phyloP scores from a whole-genome alignment of 2,113 vertebrate species.

The Heterotilapia buettikoferi region DNA sequence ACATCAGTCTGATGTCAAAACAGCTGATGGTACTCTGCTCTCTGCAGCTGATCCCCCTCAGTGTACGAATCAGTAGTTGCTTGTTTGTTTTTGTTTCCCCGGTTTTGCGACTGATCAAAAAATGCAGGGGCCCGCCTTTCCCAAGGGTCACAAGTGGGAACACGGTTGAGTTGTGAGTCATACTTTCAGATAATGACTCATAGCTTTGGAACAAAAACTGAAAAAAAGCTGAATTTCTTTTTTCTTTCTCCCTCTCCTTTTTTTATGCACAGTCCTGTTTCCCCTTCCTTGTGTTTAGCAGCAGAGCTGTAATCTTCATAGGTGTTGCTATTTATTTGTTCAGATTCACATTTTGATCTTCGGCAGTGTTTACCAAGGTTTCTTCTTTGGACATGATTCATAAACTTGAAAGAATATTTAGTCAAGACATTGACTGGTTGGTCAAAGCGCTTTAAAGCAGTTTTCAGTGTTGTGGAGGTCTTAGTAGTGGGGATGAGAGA shows the following conservation, averaged over 20 bases:
- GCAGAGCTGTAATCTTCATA: not conserved
- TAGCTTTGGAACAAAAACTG: not conserved
- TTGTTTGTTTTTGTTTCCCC: not conserved
- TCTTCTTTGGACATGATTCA: not conserved
- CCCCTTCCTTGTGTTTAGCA: not conserved
- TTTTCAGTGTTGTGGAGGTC: not conserved
- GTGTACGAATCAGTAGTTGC: not conserved
- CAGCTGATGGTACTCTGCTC: not conserved
- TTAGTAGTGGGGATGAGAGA: not conserved
- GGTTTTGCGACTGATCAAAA: not conserved
- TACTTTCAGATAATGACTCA: not conserved
- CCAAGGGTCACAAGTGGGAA: not conserved
- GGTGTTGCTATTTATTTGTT: not conserved
- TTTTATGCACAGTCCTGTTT: not conserved
- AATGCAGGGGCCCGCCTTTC: not conserved
- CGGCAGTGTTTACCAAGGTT: not conserved
- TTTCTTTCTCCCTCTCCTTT: not conserved
- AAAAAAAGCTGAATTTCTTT: not conserved
- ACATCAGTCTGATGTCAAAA: not conserved
- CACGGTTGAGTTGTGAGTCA: constrained; percentile 12
- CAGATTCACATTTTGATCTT: not conserved
- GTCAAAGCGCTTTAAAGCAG: not conserved
- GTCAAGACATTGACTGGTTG: not conserved
- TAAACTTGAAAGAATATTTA: not conserved
- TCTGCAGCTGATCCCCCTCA: not conserved